Conservation (phyloP, 2,888 invertebrate genomes). For the Gerosis bhagava region DNA sequence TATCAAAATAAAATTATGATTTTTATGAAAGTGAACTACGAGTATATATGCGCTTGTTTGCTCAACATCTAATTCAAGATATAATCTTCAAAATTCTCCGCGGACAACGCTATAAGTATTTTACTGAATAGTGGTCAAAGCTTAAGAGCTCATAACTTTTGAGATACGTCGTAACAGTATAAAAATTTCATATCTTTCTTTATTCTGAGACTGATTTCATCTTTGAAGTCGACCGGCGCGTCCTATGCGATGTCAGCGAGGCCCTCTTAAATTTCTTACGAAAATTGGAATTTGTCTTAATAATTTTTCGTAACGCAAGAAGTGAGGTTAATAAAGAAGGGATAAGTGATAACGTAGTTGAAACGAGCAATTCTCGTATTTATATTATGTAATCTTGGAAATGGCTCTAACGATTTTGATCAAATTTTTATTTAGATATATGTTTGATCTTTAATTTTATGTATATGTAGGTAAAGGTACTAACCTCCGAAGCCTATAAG, state of each 20-base stretch:
- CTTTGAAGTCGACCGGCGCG: conserved; percentile 10
- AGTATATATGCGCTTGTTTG: conserved; percentile 17
- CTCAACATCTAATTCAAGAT: conserved; percentile 17
- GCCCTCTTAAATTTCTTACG: conserved; percentile 5
- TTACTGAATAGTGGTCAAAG: conserved; percentile 23
- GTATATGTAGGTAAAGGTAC: too few species aligned
- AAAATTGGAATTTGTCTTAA: conserved; percentile 6
- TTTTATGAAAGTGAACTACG: not conserved
- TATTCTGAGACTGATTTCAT: conserved; percentile 12
- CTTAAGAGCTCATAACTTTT: conserved; percentile 21
- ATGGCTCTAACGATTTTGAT: too few species aligned
- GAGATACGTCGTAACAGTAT: conserved; percentile 19
- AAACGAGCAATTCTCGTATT: too few species aligned
- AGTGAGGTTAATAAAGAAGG: conserved; percentile 8
- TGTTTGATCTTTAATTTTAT: too few species aligned
- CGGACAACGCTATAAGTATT: conserved; percentile 16
- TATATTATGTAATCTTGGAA: too few species aligned
- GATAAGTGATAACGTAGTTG: too few species aligned
- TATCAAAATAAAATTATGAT: not conserved
- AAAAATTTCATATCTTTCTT: conserved; percentile 21
- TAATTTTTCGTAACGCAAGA: conserved; percentile 9
- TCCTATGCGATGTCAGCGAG: conserved; percentile 3
- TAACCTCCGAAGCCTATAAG: too few species aligned
- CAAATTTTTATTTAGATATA: too few species aligned
- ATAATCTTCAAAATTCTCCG: conserved; percentile 16